Percentiles rank a stretch among this genome's conserved stretches.
These are phyloP conservation scores for Menidia menidia DNA, from an alignment of 2,797 vertebrate species.

Conservation along the genomic window DNA sequence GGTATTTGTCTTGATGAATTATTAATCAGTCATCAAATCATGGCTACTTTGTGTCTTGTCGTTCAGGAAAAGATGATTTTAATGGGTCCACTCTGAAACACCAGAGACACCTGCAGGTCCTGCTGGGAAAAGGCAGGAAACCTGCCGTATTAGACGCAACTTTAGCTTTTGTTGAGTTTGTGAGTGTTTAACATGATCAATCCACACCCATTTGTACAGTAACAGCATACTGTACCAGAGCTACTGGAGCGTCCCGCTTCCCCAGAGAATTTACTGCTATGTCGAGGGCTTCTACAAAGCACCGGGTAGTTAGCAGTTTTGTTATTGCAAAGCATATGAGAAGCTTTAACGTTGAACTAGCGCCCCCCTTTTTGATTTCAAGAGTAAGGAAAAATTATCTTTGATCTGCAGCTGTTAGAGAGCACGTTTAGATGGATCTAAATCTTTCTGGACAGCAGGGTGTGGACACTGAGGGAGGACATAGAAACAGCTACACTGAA, in stretches of 20 bases:
- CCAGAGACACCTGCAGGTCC: conserved; percentile 61
- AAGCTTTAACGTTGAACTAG: conserved; percentile 60
- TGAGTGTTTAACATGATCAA: conserved; percentile 14
- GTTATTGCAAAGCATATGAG: conserved; percentile 65
- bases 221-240: not conserved
- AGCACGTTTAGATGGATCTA: conserved; percentile 13
- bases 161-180: not conserved
- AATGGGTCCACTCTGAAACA: conserved; percentile 24
- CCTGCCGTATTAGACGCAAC: too few relatives aligned
- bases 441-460: conserved; percentile 9
- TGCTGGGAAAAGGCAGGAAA: conserved; percentile 36
- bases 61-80: not conserved
- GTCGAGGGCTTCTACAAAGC: conserved; percentile 48
- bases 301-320: conserved; percentile 37
- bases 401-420: conserved; percentile 8
- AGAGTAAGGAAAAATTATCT: conserved; percentile 25
- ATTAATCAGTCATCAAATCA: conserved; percentile 4
- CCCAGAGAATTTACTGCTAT: conserved; percentile 66
- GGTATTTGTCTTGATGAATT: conserved; percentile 13
- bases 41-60: not conserved
- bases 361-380: conserved; percentile 23
- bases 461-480: conserved; percentile 17
- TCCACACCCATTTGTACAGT: conserved; percentile 4
- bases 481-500: conserved; percentile 48
- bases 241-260: conserved; percentile 40